These are phyloP conservation scores for Asbolus verrucosus DNA, from an alignment of 1,140 invertebrate species.

Conservation along the genomic window DNA sequence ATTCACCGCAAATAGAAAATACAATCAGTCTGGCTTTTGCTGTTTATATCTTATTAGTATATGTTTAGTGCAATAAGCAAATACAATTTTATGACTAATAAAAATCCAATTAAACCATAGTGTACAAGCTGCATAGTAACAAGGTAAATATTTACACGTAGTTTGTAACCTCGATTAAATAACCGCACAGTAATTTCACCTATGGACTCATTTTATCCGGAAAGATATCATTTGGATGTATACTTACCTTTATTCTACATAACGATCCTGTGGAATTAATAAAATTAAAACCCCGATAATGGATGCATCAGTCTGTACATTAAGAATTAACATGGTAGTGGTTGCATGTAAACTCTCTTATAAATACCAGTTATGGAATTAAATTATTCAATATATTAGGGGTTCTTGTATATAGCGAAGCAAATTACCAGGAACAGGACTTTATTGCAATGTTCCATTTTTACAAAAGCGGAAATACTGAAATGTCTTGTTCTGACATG, in stretches of 20 bases:
- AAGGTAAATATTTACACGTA: slow-evolving; percentile 35
- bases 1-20: too few species aligned
- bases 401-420: neutral
- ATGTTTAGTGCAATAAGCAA: slow-evolving; percentile 7
- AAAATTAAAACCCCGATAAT: too few species aligned
- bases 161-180: slow-evolving; percentile 30
- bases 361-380: neutral
- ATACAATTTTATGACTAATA: slow-evolving; percentile 30
- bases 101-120: slow-evolving; percentile 27
- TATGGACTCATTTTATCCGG: slow-evolving; percentile 3
- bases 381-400: neutral
- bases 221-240: slow-evolving; percentile 16
- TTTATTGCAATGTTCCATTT: slow-evolving; percentile 28
- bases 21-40: too few species aligned
- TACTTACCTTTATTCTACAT: too few species aligned
- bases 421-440: slow-evolving; percentile 7
- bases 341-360: neutral
- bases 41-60: neutral
- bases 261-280: too few species aligned
- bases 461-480: slow-evolving; percentile 20
- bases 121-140: slow-evolving; percentile 23
- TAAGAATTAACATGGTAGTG: neutral
- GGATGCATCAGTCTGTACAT: neutral
- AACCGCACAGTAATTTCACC: slow-evolving; percentile 26
- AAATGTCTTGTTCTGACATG: slow-evolving; percentile 38